These are phyloP conservation scores for Melanostoma mellinum DNA, from an alignment of 2,888 invertebrate species.

Conservation along the genomic window DNA sequence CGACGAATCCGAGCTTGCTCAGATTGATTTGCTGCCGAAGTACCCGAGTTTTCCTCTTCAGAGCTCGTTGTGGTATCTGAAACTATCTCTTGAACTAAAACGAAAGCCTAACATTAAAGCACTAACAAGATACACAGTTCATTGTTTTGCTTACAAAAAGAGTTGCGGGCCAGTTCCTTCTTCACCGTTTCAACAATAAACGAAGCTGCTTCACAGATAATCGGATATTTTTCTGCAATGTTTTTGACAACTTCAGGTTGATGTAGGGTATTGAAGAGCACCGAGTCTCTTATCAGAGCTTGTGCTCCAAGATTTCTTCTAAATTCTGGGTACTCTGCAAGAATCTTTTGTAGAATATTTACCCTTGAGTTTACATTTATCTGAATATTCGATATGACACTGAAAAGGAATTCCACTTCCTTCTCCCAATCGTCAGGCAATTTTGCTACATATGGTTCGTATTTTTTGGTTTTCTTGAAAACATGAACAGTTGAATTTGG, in stretches of 20 bases:
- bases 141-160: conserved; percentile 70
- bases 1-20: conserved; percentile 80
- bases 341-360: conserved; percentile 84
- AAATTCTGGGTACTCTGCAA: conserved; percentile 87
- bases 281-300: conserved; percentile 88
- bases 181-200: conserved; percentile 81
- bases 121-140: neutral
- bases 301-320: conserved; percentile 87
- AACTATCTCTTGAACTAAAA: conserved; percentile 78
- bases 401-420: conserved; percentile 77
- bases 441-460: conserved; percentile 74
- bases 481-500: conserved; percentile 84
- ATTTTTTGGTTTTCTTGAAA: conserved; percentile 80
- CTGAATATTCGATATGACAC: conserved; percentile 80
- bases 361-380: conserved; percentile 83
- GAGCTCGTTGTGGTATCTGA: conserved; percentile 82
- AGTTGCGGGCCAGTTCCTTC: conserved; percentile 79
- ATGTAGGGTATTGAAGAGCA: conserved; percentile 86
- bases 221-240: conserved; percentile 86
- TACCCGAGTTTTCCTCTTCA: conserved; percentile 79
- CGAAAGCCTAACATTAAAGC: neutral
- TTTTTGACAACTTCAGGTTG: conserved; percentile 86
- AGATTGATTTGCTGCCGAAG: conserved; percentile 73
- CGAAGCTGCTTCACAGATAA: conserved; percentile 86
- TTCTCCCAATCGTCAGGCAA: conserved; percentile 73